These are phyloP conservation scores for Galerucella pusilla DNA, from an alignment of 2,888 invertebrate genomes.

Conservation along the genomic window DNA sequence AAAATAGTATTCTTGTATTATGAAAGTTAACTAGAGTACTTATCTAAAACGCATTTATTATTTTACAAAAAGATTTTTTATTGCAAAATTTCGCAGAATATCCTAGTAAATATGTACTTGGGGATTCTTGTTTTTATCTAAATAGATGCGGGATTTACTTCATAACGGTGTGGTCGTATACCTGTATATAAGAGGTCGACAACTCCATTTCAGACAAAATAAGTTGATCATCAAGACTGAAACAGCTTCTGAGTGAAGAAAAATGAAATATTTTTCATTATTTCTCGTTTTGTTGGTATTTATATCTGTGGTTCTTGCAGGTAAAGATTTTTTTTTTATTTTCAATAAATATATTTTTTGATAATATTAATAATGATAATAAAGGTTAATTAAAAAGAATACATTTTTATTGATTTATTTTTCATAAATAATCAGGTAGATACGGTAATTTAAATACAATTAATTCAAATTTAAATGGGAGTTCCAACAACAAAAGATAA, in stretches of 20 bases:
- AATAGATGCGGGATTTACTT: neutral
- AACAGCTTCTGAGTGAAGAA: neutral
- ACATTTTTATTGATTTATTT: no score
- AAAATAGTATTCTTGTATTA: no score
- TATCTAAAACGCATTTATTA: neutral
- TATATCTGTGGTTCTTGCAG: neutral
- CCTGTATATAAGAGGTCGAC: neutral
- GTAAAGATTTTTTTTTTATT: constrained; percentile 9
- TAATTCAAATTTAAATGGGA: no score
- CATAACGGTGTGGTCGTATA: neutral
- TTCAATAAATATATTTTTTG: neutral
- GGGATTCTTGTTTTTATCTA: neutral
- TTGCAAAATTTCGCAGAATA: neutral
- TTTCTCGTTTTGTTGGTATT: constrained; percentile 3
- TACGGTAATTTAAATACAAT: no score
- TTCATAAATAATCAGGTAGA: no score
- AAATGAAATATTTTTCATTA: constrained; percentile 6
- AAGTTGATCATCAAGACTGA: neutral
- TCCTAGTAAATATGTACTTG: neutral
- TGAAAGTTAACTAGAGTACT: no score
- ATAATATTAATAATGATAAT: neutral
- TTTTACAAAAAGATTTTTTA: neutral
- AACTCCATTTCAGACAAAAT: constrained; percentile 4
- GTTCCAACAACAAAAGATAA: no score
- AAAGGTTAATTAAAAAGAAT: neutral